phyloP scores from a whole-genome alignment of 92 coral and sea anemone species.

The Palythoa grandis region DNA sequence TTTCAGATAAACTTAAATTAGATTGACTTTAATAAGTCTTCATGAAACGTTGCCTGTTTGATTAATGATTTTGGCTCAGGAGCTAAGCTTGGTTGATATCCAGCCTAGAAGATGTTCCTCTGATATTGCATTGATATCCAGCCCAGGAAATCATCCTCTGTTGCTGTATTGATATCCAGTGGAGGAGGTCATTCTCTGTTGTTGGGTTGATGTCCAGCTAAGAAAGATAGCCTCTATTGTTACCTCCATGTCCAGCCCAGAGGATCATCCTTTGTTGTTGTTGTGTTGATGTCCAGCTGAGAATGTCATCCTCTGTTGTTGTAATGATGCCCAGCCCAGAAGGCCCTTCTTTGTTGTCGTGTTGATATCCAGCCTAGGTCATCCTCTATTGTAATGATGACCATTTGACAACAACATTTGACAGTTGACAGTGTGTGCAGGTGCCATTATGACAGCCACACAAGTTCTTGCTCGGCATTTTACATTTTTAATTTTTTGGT shows the following conservation, averaged over 20 bases:
- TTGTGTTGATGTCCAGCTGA: not conserved
- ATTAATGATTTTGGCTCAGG: too few relatives aligned
- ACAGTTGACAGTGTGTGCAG: too few relatives aligned
- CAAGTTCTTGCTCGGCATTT: too few relatives aligned
- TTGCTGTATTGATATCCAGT: not conserved
- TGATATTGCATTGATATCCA: not conserved
- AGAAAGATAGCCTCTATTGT: not conserved
- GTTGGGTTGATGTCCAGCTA: not conserved
- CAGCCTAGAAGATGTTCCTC: not conserved
- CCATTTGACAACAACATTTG: too few relatives aligned
- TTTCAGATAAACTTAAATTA: too few relatives aligned
- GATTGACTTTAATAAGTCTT: too few relatives aligned
- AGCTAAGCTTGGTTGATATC: not conserved
- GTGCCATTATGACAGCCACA: too few relatives aligned
- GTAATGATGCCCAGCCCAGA: not conserved
- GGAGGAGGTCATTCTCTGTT: not conserved
- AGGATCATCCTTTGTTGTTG: not conserved
- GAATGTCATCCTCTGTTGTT: not conserved
- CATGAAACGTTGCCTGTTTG: too few relatives aligned
- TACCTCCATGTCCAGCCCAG: not conserved
- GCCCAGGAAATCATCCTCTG: not conserved
- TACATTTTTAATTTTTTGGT: too few relatives aligned
- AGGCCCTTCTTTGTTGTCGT: not conserved
- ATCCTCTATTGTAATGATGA: not conserved
- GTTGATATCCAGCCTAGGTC: not conserved